Evolutionary conservation across 2,113 vertebrate genomes (phyloP).

Genomic region (Carollia perspicillata): DNA sequence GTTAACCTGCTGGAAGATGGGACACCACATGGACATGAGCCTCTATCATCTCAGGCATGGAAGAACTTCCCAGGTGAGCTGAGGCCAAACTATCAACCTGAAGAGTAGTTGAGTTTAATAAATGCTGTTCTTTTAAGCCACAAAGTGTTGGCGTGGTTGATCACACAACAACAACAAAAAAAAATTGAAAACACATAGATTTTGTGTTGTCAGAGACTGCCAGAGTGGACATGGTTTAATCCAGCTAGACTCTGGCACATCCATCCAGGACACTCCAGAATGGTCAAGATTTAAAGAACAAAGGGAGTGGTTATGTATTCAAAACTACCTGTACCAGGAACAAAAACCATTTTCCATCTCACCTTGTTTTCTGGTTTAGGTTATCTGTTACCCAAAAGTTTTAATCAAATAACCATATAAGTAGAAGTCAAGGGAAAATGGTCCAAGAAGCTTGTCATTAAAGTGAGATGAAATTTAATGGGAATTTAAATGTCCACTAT

Average conservation of each 20-base stretch:
- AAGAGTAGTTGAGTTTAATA: background rate
- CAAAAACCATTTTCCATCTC: background rate
- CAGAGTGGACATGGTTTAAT: background rate
- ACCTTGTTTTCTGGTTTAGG: background rate
- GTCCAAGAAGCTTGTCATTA: background rate
- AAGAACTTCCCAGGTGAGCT: background rate
- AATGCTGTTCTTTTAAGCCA: background rate
- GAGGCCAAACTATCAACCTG: background rate
- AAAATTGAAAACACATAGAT: rapidly evolving
- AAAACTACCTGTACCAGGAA: background rate
- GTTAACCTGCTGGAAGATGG: background rate
- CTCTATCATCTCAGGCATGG: background rate
- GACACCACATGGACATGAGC: rapidly evolving
- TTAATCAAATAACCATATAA: background rate
- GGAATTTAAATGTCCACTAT: background rate
- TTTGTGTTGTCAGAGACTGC: background rate
- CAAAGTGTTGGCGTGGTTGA: background rate
- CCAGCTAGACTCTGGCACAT: background rate
- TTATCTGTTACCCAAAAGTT: background rate
- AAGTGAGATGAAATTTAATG: background rate
- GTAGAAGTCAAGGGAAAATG: background rate
- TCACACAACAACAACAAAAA: background rate
- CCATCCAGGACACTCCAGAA: background rate
- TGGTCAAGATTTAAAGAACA: background rate
- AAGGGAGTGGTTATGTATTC: background rate